phyloP scores from a whole-genome alignment of 2,113 vertebrate genomes.

The Vicugna pacos region DNA sequence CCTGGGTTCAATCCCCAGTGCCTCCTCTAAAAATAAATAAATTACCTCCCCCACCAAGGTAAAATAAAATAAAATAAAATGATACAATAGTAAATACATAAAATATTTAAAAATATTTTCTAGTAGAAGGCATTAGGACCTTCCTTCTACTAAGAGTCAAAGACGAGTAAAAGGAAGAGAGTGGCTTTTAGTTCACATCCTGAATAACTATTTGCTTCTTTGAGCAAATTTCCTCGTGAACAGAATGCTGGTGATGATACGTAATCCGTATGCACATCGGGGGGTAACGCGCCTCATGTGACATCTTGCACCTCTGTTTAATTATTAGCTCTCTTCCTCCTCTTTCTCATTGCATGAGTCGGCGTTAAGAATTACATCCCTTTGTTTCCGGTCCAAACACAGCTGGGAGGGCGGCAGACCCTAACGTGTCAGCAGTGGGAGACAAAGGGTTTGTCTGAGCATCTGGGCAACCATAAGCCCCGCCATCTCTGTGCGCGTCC shows the following conservation, averaged over 20 bases:
- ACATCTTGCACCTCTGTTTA: not conserved
- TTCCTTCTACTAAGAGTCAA: not conserved
- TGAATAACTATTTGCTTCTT: not conserved
- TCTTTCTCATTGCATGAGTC: not conserved
- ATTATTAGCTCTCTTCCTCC: not conserved
- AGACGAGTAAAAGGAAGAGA: not conserved
- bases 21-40: no score
- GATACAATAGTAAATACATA: no score
- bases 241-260: not conserved
- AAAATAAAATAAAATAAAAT: no score
- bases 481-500: not conserved
- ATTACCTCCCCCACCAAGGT: no score
- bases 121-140: not conserved
- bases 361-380: not conserved
- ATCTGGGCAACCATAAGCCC: not conserved
- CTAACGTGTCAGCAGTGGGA: not conserved
- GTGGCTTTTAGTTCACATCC: not conserved
- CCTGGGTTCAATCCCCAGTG: no score
- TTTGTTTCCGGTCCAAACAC: conserved; percentile 15
- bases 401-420: not conserved
- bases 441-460: conserved; percentile 11
- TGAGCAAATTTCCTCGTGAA: not conserved
- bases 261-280: no score
- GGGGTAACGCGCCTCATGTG: accelerated
- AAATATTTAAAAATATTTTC: no score